Percentiles rank a stretch among this genome's conserved stretches.
phyloP scores from a whole-genome alignment of 2,113 vertebrate genomes.

The Scatophagus argus region DNA sequence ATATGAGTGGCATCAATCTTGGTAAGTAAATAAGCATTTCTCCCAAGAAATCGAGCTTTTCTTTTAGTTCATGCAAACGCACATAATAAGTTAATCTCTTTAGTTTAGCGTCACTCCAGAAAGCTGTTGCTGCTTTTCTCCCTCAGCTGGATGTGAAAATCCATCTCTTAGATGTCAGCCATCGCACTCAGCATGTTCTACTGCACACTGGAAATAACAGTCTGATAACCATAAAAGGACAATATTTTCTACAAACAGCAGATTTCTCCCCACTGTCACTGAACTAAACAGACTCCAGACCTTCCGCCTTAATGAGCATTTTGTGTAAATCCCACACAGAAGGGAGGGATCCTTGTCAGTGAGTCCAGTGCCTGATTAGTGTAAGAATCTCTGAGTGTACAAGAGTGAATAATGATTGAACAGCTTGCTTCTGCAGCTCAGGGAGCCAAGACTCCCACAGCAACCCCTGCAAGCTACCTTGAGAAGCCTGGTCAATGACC shows the following conservation, averaged over 20 bases:
- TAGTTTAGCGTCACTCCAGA: background rate
- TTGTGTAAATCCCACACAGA: constrained; percentile 33
- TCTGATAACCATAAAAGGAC: background rate
- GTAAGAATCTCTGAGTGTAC: background rate
- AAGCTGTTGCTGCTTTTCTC: background rate
- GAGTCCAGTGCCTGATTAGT: constrained; percentile 24
- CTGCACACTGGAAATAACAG: background rate
- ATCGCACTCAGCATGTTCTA: background rate
- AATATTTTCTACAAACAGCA: constrained; percentile 14
- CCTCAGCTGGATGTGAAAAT: background rate
- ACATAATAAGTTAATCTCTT: background rate
- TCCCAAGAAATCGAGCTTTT: too few relatives aligned
- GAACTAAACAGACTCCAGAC: constrained; percentile 26
- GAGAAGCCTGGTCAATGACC: constrained; percentile 20
- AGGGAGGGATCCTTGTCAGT: constrained; percentile 8
- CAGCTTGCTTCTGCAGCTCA: constrained; percentile 8
- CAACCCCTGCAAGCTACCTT: constrained; percentile 9
- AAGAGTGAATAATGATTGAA: constrained; percentile 16
- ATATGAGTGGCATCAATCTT: too few relatives aligned
- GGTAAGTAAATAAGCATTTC: too few relatives aligned
- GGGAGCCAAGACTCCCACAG: constrained; percentile 1
- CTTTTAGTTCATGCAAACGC: background rate
- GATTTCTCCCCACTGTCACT: background rate
- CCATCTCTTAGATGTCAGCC: background rate
- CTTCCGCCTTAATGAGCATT: constrained; percentile 20